Evolutionary conservation across 2,888 invertebrate species (phyloP).

Genomic region (Pheosia tremula): DNA sequence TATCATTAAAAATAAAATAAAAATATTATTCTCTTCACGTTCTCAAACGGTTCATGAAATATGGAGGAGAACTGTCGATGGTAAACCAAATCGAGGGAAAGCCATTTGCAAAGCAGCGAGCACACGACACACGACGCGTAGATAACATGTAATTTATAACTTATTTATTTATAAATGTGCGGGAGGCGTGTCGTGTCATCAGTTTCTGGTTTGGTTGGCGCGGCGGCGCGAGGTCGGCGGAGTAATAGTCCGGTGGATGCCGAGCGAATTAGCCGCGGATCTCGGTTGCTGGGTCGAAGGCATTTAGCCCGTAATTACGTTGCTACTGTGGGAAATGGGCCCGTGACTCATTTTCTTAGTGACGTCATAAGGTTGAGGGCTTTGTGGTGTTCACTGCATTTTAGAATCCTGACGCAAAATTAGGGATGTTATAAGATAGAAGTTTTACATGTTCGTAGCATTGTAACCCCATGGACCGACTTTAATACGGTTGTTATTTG

Average conservation of each 20-base stretch:
- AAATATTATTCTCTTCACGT: too few species aligned
- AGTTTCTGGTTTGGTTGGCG: conserved; percentile 57
- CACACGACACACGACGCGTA: neutral
- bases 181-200: conserved; percentile 46
- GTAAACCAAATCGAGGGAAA: too few species aligned
- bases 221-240: conserved; percentile 43
- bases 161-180: conserved; percentile 17
- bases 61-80: too few species aligned
- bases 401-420: conserved; percentile 1
- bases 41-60: too few species aligned
- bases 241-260: conserved; percentile 32
- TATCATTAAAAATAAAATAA: too few species aligned
- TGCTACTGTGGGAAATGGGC: conserved; percentile 30
- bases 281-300: conserved; percentile 34
- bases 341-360: conserved; percentile 10
- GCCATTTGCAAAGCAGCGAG: too few species aligned
- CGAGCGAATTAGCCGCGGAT: conserved; percentile 34
- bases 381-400: conserved; percentile 17
- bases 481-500: too few species aligned
- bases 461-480: too few species aligned
- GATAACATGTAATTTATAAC: neutral
- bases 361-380: neutral
- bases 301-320: conserved; percentile 21
- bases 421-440: too few species aligned
- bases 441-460: too few species aligned